Base-by-base conservation (phyloP, 1,140 invertebrate genomes). In the Pinna nobilis region DNA sequence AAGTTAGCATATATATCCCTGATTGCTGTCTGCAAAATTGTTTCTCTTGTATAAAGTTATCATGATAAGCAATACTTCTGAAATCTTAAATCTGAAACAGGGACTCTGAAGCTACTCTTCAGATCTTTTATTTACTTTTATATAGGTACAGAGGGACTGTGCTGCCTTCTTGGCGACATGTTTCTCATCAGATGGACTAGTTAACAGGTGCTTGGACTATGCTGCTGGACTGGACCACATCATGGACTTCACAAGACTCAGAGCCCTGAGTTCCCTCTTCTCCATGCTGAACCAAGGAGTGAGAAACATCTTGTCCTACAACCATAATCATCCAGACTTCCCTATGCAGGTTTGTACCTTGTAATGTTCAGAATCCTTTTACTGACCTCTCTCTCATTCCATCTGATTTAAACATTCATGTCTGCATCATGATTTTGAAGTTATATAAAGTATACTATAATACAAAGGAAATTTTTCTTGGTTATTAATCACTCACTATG, bases 201-300 rank as follows among this genome's bases (percentile, higher is more conserved):
- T 99, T 5, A 94, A 96, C 3, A 93, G 94, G 70, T 97, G 96
- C 81, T 88, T 99, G 55, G 96, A 99, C 83, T 97, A 94, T 88
- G 95, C 96, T 0, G 93, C 93, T 82, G 93, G 92, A 37, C 76
- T 91, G 18, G 98, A 99, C 83, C 98, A 99, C 87, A 97, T 99
- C 50, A 99, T 99, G 98, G 98, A 99, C 89, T 99, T 99, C 85
- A 99, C 98, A 0, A 91, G 96, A 30, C 91, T 99, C 72, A 90
- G 98, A 55, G 97, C 98, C 7, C 90, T 99, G 0, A 96, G 95
- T 47, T 97, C 97, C 0, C 90, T 99, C 5, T 99, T 99, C 87
- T 98, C 97, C 0, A 98, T 99, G 97, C 89, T 99, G 1, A 99
- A 99, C 89, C 96, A 99, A 86, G 93, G 94, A 7, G 89, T 92